A percentile compares a stretch with the other conserved stretches of the same genome.
phyloP scores from a whole-genome alignment of 2,888 invertebrate genomes.

The Charanyca ferruginea region DNA sequence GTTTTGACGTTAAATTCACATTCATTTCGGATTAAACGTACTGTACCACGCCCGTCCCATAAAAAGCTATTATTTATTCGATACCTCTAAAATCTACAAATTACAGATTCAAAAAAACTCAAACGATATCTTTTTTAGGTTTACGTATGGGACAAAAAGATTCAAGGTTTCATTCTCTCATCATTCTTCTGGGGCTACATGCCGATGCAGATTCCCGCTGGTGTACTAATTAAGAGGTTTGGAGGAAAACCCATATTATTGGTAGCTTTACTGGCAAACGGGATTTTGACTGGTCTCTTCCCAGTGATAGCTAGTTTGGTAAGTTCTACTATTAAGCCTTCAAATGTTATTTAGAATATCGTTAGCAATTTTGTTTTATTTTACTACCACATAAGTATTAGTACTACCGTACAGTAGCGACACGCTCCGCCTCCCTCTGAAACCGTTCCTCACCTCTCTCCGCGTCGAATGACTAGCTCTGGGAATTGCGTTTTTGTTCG shows the following conservation, averaged over 20 bases:
- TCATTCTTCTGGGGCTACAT: slow-evolving; percentile 96
- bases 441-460: no score
- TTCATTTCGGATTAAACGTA: no score
- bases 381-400: no score
- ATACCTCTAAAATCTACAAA: not conserved
- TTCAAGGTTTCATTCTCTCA: slow-evolving; percentile 92
- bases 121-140: slow-evolving; percentile 69
- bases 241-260: slow-evolving; percentile 94
- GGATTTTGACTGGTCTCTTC: slow-evolving; percentile 90
- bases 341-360: no score
- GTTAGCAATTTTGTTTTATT: no score
- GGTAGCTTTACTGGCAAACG: slow-evolving; percentile 89
- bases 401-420: no score
- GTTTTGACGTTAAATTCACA: no score
- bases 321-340: slow-evolving; percentile 46
- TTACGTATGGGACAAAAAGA: slow-evolving; percentile 91
- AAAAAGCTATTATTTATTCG: not conserved
- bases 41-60: not conserved
- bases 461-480: no score
- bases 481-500: no score
- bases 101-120: no score
- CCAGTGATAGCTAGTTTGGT: slow-evolving; percentile 91
- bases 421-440: no score
- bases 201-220: slow-evolving; percentile 93
- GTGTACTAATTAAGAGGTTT: slow-evolving; percentile 94